Conservation (phyloP, 2,888 invertebrate species). For the Heliconius erato region DNA sequence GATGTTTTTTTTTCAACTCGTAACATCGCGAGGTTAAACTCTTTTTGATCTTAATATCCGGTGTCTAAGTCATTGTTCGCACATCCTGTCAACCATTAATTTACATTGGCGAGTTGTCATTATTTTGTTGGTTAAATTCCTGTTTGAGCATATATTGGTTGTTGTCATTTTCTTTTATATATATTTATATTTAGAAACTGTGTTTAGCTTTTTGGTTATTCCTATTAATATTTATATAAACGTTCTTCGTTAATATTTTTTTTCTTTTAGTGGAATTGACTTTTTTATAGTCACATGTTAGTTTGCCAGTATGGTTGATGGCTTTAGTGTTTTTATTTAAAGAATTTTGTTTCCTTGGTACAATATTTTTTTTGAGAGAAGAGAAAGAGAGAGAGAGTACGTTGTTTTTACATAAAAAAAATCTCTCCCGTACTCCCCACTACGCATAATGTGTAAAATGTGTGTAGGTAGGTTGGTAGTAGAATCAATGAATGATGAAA, state of each 20-base stretch:
- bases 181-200: not conserved
- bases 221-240: too few species aligned
- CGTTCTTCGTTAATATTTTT: too few species aligned
- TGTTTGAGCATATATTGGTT: conserved; percentile 37
- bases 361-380: too few species aligned
- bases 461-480: too few species aligned
- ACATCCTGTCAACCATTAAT: conserved; percentile 77
- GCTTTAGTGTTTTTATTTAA: not conserved
- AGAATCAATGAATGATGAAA: too few species aligned
- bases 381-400: too few species aligned
- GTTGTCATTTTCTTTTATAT: conserved; percentile 4
- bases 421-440: too few species aligned
- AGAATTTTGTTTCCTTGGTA: not conserved
- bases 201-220: not conserved
- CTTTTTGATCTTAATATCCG: conserved; percentile 75
- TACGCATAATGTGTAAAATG: too few species aligned
- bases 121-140: conserved; percentile 64
- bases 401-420: too few species aligned
- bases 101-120: conserved; percentile 74
- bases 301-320: not conserved
- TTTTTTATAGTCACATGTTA: too few species aligned
- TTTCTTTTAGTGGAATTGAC: too few species aligned
- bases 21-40: conserved; percentile 72
- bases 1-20: conserved; percentile 38
- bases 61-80: conserved; percentile 67